phyloP scores from a whole-genome alignment of 2,797 vertebrate genomes.

The Sarcophilus harrisii region DNA sequence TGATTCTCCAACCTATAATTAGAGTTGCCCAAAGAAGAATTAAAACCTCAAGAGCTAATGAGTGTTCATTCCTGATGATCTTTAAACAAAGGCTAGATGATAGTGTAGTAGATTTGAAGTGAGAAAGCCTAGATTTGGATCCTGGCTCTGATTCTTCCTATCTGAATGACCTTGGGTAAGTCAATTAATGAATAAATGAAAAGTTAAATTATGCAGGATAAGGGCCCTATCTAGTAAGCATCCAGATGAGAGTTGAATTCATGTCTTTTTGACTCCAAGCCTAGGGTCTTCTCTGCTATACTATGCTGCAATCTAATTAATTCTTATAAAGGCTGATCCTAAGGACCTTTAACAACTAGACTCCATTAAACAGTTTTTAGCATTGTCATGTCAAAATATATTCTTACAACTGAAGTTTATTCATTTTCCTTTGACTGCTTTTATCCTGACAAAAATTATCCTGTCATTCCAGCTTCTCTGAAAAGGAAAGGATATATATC shows the following conservation, averaged over 20 bases:
- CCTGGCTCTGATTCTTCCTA: neutral
- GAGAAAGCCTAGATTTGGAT: neutral
- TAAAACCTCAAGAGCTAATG: neutral
- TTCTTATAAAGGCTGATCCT: neutral
- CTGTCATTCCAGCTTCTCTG: neutral
- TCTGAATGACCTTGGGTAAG: neutral
- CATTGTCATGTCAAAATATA: neutral
- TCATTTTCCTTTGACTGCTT: neutral
- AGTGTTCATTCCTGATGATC: neutral
- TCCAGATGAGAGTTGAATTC: neutral
- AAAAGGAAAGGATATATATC: constrained; percentile 24
- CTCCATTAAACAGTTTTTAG: neutral
- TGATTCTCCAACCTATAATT: neutral
- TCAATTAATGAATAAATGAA: neutral
- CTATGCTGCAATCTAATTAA: neutral
- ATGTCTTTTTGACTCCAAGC: neutral
- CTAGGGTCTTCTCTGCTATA: neutral
- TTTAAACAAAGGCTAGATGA: neutral
- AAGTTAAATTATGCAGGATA: neutral
- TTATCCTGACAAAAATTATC: neutral
- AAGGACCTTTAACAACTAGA: neutral
- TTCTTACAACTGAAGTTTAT: neutral
- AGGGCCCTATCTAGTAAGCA: neutral
- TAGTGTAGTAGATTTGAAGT: neutral
- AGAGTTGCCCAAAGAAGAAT: neutral